Evolutionary conservation across 1,140 invertebrate genomes (phyloP), one percentile per base, ranked within the genome.

Genomic region (Eupristina koningsbergeri): DNA sequence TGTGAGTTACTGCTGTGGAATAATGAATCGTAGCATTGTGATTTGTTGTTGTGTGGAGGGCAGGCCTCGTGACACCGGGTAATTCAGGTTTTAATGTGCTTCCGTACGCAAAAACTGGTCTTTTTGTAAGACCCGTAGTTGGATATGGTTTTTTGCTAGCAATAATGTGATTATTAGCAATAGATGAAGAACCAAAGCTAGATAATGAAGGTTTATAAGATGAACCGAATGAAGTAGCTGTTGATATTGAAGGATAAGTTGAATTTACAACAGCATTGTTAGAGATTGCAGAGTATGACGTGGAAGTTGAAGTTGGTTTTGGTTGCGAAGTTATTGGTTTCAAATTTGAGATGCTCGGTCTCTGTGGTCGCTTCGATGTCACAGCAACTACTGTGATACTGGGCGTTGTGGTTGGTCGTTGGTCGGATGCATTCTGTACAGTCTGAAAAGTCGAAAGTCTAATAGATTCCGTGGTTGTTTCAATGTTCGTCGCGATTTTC

Each of bases 381-480:
- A 47, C 29, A 5, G 13, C 58, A 5, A 47, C 69, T 0, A 58
- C 15, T 0, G 80, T 64, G 9, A 2, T 64, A 19, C 13, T 81
- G 3, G 83, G 81, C 22, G 11, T 1, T 3, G 47, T 78, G 5
- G 82, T 81, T 13, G 85, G 80, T 0, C 76, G 81, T 69, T 84
- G 76, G 79, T 86, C 82, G 3, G 87, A 86, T 19, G 85, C 83
- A 41, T 90, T 89, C 76, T 91, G 88, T 39, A 91, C 87, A 1
- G 88, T 91, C 85, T 92, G 92, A 73, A 91, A 92, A 17, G 92
- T 92, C 26, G 90, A 91, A 0, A 92, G 76, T 41, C 88, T 88
- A 22, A 87, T 88, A 13, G 90, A 86, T 71, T 91, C 87, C 22
- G 89, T 91, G 11, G 89, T 90, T 26, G 86, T 87, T 39, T 89